Evolutionary conservation across 1,140 invertebrate species (phyloP).

Genomic region (Ceratosolen fusciceps): DNA sequence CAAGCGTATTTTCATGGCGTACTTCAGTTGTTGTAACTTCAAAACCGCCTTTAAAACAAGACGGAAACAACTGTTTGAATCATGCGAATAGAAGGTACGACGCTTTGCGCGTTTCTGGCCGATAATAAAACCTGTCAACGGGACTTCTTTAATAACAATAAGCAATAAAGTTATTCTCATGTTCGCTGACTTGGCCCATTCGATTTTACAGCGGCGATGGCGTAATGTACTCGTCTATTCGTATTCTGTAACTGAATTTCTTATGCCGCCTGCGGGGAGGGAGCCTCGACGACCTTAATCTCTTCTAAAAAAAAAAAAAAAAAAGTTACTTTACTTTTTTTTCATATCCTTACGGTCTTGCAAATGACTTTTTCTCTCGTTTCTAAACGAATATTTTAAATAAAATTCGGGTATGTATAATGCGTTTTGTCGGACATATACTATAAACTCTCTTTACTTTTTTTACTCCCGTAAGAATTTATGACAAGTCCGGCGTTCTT

Average conservation of each 20-base stretch:
- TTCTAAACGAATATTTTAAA: background rate
- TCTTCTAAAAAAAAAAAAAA: no score
- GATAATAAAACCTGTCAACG: background rate
- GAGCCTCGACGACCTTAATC: background rate
- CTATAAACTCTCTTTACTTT: no score
- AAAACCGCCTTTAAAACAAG: background rate
- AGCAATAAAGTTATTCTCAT: background rate
- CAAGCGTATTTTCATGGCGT: background rate
- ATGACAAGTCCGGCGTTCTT: background rate
- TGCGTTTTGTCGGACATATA: no score
- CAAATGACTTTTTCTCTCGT: background rate
- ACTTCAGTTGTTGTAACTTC: background rate
- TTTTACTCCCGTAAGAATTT: background rate
- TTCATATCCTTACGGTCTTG: no score
- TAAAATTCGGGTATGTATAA: background rate
- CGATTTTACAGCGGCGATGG: slow-evolving; percentile 6
- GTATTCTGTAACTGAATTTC: background rate
- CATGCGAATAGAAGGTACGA: background rate
- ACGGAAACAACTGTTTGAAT: background rate
- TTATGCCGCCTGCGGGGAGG: background rate
- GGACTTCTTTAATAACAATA: no score
- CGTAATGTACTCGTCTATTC: background rate
- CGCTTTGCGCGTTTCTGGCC: background rate
- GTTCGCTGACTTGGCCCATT: background rate
- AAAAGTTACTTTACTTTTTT: no score